phyloP scores from a whole-genome alignment of 1,140 invertebrate species.

The Drosophila lini region DNA sequence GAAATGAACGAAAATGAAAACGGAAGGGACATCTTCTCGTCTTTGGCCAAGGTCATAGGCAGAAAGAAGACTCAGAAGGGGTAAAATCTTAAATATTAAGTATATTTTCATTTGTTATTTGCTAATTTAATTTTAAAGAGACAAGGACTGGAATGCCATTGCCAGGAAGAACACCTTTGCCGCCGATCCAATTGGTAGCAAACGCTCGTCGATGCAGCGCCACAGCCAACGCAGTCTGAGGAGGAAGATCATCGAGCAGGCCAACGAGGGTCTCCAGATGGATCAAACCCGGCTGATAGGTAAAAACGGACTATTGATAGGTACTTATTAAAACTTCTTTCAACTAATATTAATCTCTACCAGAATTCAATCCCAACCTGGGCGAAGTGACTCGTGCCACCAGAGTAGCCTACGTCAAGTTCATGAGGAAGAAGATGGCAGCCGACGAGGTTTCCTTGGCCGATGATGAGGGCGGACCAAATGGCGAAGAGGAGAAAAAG shows the following conservation, averaged over 20 bases:
- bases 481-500: slow-evolving; percentile 43
- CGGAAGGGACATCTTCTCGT: slow-evolving; percentile 91
- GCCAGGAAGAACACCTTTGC: slow-evolving; percentile 89
- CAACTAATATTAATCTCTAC: neutral
- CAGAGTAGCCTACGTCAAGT: slow-evolving; percentile 93
- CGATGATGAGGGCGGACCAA: slow-evolving; percentile 36
- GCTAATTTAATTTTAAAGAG: slow-evolving; percentile 31
- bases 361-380: slow-evolving; percentile 92
- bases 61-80: slow-evolving; percentile 86
- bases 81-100: slow-evolving; percentile 48
- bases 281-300: slow-evolving; percentile 85
- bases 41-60: slow-evolving; percentile 91
- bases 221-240: slow-evolving; percentile 89
- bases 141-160: slow-evolving; percentile 94
- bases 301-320: slow-evolving; percentile 57
- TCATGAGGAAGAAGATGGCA: slow-evolving; percentile 88
- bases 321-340: too few species aligned
- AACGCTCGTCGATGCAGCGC: slow-evolving; percentile 87
- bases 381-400: slow-evolving; percentile 90
- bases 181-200: slow-evolving; percentile 91
- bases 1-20: slow-evolving; percentile 88
- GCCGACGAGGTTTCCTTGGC: slow-evolving; percentile 73
- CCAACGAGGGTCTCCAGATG: slow-evolving; percentile 85
- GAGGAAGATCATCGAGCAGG: slow-evolving; percentile 87
- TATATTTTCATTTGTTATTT: neutral